Conservation (phyloP, 2,113 vertebrate species). For the Mellivora capensis region DNA sequence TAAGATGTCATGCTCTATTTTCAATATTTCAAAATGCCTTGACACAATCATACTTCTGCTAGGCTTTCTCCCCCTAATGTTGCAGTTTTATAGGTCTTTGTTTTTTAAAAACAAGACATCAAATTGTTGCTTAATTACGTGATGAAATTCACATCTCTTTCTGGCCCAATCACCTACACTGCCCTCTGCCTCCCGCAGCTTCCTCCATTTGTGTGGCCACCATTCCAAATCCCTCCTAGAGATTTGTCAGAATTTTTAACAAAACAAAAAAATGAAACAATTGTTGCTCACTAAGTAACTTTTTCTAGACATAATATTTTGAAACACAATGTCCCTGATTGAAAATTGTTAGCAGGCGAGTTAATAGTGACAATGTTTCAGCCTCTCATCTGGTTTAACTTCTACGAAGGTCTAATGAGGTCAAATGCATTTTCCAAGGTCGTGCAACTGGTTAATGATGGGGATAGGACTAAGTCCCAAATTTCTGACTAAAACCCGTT, state of each 20-base stretch:
- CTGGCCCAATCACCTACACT: background rate
- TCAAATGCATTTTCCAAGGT: slow-evolving; percentile 46
- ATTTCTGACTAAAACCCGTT: background rate
- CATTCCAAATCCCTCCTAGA: background rate
- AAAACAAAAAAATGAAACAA: background rate
- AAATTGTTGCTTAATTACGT: background rate
- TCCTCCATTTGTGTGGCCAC: background rate
- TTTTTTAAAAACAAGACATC: background rate
- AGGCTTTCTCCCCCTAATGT: background rate
- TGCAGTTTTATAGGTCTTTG: background rate
- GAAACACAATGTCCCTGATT: background rate
- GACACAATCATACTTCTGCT: background rate
- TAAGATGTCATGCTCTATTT: background rate
- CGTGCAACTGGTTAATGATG: background rate
- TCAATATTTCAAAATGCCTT: background rate
- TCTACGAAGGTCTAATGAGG: background rate
- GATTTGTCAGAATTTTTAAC: background rate
- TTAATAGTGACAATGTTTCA: background rate
- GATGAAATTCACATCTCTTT: background rate
- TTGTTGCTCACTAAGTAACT: background rate
- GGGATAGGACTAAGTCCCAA: background rate
- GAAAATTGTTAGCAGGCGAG: background rate
- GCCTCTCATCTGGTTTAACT: background rate
- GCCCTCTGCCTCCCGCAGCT: background rate
- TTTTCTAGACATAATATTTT: background rate